phyloP scores from a whole-genome alignment of 2,797 vertebrate genomes.

The Garrulus glandarius region DNA sequence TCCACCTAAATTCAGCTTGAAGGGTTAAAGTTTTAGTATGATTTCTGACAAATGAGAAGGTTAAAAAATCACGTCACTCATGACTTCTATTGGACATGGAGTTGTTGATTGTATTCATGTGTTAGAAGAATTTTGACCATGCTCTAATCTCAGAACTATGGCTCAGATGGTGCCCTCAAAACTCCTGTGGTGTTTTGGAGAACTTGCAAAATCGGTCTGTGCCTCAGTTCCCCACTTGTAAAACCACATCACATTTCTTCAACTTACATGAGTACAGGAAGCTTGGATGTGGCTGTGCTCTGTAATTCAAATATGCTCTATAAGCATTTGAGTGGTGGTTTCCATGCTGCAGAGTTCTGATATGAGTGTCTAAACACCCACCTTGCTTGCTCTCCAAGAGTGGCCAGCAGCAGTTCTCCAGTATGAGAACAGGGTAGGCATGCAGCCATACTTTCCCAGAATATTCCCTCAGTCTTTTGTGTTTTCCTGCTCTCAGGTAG shows the following conservation, averaged over 20 bases:
- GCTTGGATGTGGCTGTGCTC: not conserved
- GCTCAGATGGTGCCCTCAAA: not conserved
- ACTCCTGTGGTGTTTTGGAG: not conserved
- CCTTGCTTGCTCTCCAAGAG: not conserved
- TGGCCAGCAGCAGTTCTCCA: not conserved
- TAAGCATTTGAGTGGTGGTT: not conserved
- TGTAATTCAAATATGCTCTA: not conserved
- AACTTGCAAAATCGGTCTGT: not conserved
- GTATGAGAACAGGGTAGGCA: not conserved
- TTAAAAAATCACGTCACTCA: not conserved
- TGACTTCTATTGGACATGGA: not conserved
- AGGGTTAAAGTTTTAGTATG: not conserved
- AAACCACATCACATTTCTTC: not conserved
- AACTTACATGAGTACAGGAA: fast-evolving
- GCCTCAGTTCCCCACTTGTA: not conserved
- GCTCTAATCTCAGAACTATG: not conserved
- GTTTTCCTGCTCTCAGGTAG: not conserved
- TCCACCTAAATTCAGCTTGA: not conserved
- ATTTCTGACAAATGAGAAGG: not conserved
- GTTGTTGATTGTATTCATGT: not conserved
- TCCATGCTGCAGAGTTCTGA: not conserved
- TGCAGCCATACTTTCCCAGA: not conserved
- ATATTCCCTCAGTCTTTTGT: not conserved
- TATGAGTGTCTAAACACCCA: fast-evolving
- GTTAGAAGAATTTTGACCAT: not conserved